Evolutionary conservation across 2,113 vertebrate genomes (phyloP), one percentile per base, ranked within the genome.

Genomic region (Tragelaphus strepsiceros): DNA sequence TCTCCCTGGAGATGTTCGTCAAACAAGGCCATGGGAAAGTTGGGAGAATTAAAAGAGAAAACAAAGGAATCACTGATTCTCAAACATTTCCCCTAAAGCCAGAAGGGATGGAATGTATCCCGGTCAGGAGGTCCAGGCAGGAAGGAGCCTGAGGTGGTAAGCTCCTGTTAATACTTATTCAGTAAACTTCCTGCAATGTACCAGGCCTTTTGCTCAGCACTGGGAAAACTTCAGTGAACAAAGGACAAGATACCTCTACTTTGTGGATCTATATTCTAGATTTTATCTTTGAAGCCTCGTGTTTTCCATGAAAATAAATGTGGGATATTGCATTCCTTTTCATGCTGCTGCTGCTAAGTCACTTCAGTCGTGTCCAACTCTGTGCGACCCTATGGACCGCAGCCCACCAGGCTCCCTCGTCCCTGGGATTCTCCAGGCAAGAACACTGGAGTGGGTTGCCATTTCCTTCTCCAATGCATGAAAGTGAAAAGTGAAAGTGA

Each of bases 1-100:
- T 15, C 26, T 22, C 12, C 54, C 14, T 71, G 61, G 26, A 67
- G 39, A 21, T 5, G 39, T 56, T 46, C 21, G 3, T 62, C 8
- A 16, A 4, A 26, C 11, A 12, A 6, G 0, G 51, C 30, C 56
- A 5, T 4, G 2, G 39, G 24, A 54, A 22, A 28, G 30, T 21
- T 6, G n/a, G 21, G 67, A 28, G 32, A 78, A n/a, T n/a, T 51
- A 6, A 15, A 83, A 51, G 71, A 74, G 59, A n/a, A 4, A 7
- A 14, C 1, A 3, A 0, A 4, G 43, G 3, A 28, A 24, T 2
- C 5, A 35, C 0, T 26, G 10, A 53, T 35, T 61, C 71, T 83
- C 12, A 17, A 3, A 64, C 30, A 13, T 35, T 54, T 51, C 61
- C 8, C 19, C 32, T 7, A 3, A 62, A 74, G 53, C 7, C 10